Evolutionary conservation across 1,140 invertebrate species (phyloP).

Genomic region (Sarcophaga peregrina): DNA sequence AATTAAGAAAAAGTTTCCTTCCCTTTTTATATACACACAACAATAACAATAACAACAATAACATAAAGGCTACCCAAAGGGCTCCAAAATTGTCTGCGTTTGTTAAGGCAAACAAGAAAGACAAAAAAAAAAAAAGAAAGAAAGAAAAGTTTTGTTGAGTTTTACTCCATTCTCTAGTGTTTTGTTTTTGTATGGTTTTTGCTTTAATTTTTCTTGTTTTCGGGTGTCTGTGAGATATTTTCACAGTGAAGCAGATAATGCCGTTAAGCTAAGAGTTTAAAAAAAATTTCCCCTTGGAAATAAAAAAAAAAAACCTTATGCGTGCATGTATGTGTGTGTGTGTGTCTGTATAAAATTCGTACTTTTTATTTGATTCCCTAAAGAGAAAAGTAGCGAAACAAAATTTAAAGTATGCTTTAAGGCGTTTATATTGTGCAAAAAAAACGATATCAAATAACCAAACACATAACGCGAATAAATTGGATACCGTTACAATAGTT

Average conservation of each 20-base stretch:
- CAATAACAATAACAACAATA: conserved; percentile 28
- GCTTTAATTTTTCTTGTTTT: not conserved
- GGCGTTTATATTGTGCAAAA: not conserved
- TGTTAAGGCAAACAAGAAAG: not conserved
- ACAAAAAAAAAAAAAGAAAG: not conserved
- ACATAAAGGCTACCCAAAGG: not conserved
- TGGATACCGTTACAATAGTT: conserved; percentile 33
- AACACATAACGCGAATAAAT: conserved; percentile 29
- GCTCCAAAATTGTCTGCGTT: conserved; percentile 18
- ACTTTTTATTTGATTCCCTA: not conserved
- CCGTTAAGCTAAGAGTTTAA: not conserved
- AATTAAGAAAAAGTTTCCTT: not conserved
- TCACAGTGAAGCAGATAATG: not conserved
- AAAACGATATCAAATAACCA: not conserved
- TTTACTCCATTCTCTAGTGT: not conserved
- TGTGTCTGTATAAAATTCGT: not conserved
- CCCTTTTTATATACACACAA: not conserved
- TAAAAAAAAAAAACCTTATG: too few species aligned
- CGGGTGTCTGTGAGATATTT: not conserved
- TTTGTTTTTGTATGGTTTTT: conserved; percentile 4
- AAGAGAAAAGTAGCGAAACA: not conserved
- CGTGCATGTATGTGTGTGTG: not conserved
- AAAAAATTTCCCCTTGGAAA: too few species aligned
- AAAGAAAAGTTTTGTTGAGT: not conserved
- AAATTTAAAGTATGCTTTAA: conserved; percentile 4